These are phyloP conservation scores for Cepaea nemoralis DNA, from an alignment of 1,140 invertebrate genomes.

Conservation along the genomic window DNA sequence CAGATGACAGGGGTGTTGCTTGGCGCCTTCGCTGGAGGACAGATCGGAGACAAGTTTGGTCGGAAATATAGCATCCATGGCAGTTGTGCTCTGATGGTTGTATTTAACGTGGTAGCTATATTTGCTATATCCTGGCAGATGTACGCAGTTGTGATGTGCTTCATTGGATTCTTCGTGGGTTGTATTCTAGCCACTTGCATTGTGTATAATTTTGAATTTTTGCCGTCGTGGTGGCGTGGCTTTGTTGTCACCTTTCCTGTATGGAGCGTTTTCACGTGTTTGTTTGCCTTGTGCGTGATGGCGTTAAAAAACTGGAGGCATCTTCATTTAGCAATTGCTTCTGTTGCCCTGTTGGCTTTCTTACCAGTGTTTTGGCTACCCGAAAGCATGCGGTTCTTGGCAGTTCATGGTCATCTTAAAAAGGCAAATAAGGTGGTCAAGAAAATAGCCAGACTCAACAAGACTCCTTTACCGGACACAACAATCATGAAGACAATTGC, in stretches of 20 bases:
- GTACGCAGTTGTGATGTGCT: background rate
- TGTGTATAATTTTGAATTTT: background rate
- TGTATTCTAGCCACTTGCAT: background rate
- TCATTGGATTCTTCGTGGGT: background rate
- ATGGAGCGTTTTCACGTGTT: background rate
- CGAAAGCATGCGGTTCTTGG: background rate
- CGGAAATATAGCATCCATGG: slow-evolving; percentile 1
- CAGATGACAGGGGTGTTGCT: background rate
- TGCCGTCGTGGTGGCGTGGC: background rate
- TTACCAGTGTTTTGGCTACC: slow-evolving; percentile 11
- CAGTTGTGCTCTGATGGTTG: background rate
- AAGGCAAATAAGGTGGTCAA: background rate
- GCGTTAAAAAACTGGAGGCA: slow-evolving; percentile 1
- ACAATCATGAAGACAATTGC: background rate
- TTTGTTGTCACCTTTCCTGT: background rate
- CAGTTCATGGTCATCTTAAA: background rate
- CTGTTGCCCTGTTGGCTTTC: background rate
- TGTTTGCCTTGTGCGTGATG: background rate
- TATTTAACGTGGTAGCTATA: background rate
- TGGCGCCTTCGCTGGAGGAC: background rate
- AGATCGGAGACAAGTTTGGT: background rate
- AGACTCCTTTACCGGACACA: background rate
- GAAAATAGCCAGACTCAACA: background rate
- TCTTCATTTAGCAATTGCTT: background rate
- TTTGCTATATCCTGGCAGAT: background rate